phyloP scores from a whole-genome alignment of 2,113 vertebrate genomes.

The Tonatia bakeri region DNA sequence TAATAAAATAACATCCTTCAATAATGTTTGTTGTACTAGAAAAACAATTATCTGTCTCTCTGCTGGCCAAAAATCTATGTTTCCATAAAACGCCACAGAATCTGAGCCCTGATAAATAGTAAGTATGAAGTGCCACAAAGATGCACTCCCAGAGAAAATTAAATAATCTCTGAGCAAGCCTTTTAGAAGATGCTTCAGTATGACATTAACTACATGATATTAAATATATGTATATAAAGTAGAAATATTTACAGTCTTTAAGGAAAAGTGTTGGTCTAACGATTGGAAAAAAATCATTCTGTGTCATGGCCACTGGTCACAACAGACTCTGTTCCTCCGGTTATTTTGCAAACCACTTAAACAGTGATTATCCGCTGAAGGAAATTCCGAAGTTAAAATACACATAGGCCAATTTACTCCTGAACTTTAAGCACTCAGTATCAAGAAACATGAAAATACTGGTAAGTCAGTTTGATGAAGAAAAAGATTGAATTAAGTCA shows the following conservation, averaged over 20 bases:
- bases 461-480: background rate
- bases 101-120: background rate
- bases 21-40: background rate
- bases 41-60: background rate
- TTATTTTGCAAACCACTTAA: background rate
- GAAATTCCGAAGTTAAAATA: background rate
- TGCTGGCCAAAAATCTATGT: background rate
- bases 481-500: slow-evolving; percentile 16
- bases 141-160: background rate
- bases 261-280: background rate
- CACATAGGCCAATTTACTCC: background rate
- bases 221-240: background rate
- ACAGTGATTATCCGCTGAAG: background rate
- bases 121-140: slow-evolving; percentile 10
- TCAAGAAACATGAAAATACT: background rate
- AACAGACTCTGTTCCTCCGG: background rate
- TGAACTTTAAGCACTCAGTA: background rate
- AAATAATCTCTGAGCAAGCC: background rate
- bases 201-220: background rate
- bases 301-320: background rate
- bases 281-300: background rate
- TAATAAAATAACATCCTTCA: background rate
- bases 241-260: background rate
- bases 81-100: background rate
- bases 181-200: background rate